These are phyloP conservation scores for Tipula confusa DNA, from an alignment of 2,888 invertebrate species.

Conservation along the genomic window DNA sequence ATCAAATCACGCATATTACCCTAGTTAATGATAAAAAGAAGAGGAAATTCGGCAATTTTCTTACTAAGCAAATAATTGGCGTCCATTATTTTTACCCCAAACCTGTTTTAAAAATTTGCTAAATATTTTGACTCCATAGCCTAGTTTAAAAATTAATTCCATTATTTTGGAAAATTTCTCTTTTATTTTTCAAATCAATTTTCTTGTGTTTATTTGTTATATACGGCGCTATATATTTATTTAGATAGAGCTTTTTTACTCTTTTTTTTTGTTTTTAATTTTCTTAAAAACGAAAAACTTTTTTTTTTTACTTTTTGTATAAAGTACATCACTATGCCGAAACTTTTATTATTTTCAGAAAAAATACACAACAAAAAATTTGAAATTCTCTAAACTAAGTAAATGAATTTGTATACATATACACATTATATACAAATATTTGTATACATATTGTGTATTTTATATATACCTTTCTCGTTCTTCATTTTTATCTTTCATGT, in stretches of 20 bases:
- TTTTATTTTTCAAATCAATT: neutral
- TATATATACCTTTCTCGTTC: neutral
- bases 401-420: neutral
- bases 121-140: neutral
- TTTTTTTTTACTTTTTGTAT: neutral
- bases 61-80: neutral
- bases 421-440: neutral
- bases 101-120: neutral
- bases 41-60: neutral
- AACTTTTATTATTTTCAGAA: constrained; percentile 3
- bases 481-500: neutral
- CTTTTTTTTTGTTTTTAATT: neutral
- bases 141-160: neutral
- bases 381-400: neutral
- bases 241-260: neutral
- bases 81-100: neutral
- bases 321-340: neutral
- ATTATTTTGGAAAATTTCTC: neutral
- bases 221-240: neutral
- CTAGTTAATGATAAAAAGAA: neutral
- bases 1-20: neutral
- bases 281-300: neutral
- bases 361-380: neutral
- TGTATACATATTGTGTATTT: neutral
- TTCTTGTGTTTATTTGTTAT: neutral